A percentile compares a stretch with the other conserved stretches of the same genome.
phyloP scores from a whole-genome alignment of 2,113 vertebrate genomes.

The Corythaeola cristata region DNA sequence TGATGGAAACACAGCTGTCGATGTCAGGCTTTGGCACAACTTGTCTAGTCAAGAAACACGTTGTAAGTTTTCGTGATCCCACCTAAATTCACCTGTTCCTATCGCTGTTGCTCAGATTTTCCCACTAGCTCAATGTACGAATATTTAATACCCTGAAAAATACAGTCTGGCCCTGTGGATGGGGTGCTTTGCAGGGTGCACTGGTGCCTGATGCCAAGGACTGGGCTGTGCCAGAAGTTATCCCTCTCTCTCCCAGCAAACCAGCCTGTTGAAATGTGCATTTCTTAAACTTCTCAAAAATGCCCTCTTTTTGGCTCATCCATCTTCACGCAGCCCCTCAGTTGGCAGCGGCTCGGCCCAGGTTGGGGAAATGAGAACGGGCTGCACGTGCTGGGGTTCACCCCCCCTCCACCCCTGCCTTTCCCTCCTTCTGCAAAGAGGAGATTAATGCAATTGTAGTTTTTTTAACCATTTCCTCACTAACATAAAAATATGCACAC shows the following conservation, averaged over 20 bases:
- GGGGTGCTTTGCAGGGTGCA: neutral
- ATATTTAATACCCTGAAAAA: neutral
- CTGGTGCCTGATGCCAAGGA: neutral
- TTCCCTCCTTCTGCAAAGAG: neutral
- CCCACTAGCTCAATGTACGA: neutral
- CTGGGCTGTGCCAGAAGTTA: neutral
- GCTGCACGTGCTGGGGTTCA: neutral
- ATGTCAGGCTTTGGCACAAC: neutral
- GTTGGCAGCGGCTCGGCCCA: accelerated
- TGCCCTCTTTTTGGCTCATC: neutral
- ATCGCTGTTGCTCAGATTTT: neutral
- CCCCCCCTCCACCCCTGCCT: neutral
- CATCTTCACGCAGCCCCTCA: accelerated
- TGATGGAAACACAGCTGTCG: neutral
- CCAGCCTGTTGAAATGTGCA: neutral
- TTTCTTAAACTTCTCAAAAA: neutral
- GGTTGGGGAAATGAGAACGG: neutral
- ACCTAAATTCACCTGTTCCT: conserved; percentile 11
- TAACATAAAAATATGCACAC: neutral
- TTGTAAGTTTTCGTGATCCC: neutral
- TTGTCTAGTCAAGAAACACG: neutral
- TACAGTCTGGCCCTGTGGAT: neutral
- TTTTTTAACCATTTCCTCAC: neutral
- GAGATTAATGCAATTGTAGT: neutral
- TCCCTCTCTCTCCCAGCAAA: neutral